Percentiles rank a stretch among this genome's conserved stretches.
phyloP scores from a whole-genome alignment of 2,888 invertebrate species.

The Agrypnus murinus region DNA sequence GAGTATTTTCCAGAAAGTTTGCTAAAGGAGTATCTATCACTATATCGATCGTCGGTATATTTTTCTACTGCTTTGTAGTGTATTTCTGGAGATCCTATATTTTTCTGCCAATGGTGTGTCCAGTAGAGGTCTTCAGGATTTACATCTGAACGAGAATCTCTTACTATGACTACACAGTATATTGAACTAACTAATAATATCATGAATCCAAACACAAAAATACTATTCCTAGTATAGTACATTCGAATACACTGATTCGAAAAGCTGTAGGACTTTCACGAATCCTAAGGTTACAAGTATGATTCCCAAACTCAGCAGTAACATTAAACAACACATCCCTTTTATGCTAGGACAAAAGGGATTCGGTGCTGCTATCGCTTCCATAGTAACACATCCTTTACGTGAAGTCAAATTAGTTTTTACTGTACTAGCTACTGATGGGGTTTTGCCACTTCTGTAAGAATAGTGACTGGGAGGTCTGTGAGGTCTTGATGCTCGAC shows the following conservation, averaged over 20 bases:
- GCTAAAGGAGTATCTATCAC: constrained; percentile 81
- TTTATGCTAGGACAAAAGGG: constrained; percentile 92
- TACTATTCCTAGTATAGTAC: constrained; percentile 91
- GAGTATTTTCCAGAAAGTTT: constrained; percentile 86
- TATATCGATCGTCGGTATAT: constrained; percentile 79
- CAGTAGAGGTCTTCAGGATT: constrained; percentile 91
- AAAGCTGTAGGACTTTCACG: constrained; percentile 92
- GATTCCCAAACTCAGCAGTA: constrained; percentile 88
- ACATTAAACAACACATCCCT: constrained; percentile 92
- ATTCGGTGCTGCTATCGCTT: constrained; percentile 93
- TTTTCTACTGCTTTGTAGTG: constrained; percentile 85
- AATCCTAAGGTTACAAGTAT: constrained; percentile 91
- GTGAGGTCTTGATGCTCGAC: constrained; percentile 72
- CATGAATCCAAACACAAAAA: constrained; percentile 92
- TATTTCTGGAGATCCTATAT: constrained; percentile 86
- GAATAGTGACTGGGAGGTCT: constrained; percentile 75
- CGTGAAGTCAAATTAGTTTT: constrained; percentile 84
- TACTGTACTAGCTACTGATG: constrained; percentile 85
- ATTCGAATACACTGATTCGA: constrained; percentile 89
- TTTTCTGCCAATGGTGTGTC: constrained; percentile 94
- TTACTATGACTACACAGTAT: constrained; percentile 89
- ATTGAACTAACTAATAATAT: constrained; percentile 89
- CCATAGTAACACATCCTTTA: constrained; percentile 85
- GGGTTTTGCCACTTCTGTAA: constrained; percentile 72
- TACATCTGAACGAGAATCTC: constrained; percentile 83